Conservation (phyloP, 2,113 vertebrate species). For the Corydoras maculifer region DNA sequence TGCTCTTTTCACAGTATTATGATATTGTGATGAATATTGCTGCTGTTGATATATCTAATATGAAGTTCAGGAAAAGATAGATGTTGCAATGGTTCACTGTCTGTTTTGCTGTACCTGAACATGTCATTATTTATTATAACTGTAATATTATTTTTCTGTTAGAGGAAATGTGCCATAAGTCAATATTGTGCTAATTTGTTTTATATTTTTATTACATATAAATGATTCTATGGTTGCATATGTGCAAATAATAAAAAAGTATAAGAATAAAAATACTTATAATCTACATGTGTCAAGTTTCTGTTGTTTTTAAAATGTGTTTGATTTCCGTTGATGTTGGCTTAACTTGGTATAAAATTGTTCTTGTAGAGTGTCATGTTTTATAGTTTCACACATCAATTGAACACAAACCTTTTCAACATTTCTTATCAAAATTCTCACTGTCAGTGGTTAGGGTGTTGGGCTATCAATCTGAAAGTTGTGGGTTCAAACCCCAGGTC, state of each 20-base stretch:
- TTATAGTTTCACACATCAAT: too few species aligned
- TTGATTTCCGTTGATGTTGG: too few species aligned
- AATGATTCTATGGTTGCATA: slow-evolving; percentile 14
- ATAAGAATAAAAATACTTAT: not conserved
- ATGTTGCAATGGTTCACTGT: slow-evolving; percentile 2
- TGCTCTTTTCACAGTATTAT: slow-evolving; percentile 10
- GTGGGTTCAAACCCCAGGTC: too few species aligned
- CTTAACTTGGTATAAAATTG: too few species aligned
- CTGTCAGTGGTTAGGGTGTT: too few species aligned
- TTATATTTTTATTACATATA: slow-evolving; percentile 29
- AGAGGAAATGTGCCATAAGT: slow-evolving; percentile 22
- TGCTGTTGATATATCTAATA: slow-evolving; percentile 1
- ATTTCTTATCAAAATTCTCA: too few species aligned
- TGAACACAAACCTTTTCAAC: too few species aligned
- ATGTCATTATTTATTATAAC: slow-evolving; percentile 1
- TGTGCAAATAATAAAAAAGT: slow-evolving; percentile 28
- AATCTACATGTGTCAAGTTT: not conserved
- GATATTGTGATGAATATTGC: slow-evolving; percentile 19
- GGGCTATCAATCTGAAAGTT: too few species aligned
- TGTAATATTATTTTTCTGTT: slow-evolving; percentile 2
- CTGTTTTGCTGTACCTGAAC: not conserved
- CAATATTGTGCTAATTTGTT: not conserved
- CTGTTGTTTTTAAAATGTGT: too few species aligned
- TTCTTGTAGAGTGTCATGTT: too few species aligned
- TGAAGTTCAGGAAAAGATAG: not conserved